Conservation (phyloP, 2,113 vertebrate species). For the Eulemur macaco region DNA sequence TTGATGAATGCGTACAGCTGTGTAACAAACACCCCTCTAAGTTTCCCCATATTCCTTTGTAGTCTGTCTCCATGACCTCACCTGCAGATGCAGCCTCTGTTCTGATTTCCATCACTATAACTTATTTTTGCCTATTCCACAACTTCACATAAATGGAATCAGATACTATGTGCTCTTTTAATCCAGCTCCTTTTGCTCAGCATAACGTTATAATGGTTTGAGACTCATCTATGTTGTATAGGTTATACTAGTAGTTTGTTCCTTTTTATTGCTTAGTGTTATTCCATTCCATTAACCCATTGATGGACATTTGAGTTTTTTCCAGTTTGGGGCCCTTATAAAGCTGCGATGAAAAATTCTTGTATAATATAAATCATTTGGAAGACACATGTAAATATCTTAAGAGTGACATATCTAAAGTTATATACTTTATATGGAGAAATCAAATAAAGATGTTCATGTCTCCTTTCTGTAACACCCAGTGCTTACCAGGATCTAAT, state of each 20-base stretch:
- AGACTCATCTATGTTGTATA: neutral
- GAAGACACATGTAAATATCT: neutral
- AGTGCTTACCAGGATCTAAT: neutral
- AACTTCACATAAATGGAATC: neutral
- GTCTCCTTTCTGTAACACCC: neutral
- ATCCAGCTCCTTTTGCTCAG: neutral
- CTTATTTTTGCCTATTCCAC: neutral
- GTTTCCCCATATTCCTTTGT: neutral
- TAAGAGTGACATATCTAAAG: neutral
- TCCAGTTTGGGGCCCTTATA: neutral
- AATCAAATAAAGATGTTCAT: slow-evolving; percentile 23
- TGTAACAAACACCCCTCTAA: neutral
- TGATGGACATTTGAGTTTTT: neutral
- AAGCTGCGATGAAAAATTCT: neutral
- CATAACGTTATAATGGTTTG: neutral
- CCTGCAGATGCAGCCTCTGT: neutral
- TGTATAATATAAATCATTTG: neutral
- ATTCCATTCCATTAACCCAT: neutral
- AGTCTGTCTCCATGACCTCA: neutral
- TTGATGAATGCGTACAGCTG: neutral
- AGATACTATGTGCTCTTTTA: neutral
- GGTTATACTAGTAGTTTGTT: neutral
- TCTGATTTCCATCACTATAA: neutral
- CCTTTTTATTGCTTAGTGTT: neutral
- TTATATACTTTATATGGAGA: neutral